Base-by-base conservation (phyloP, 2,113 vertebrate species). In the Pygoscelis antarcticus region DNA sequence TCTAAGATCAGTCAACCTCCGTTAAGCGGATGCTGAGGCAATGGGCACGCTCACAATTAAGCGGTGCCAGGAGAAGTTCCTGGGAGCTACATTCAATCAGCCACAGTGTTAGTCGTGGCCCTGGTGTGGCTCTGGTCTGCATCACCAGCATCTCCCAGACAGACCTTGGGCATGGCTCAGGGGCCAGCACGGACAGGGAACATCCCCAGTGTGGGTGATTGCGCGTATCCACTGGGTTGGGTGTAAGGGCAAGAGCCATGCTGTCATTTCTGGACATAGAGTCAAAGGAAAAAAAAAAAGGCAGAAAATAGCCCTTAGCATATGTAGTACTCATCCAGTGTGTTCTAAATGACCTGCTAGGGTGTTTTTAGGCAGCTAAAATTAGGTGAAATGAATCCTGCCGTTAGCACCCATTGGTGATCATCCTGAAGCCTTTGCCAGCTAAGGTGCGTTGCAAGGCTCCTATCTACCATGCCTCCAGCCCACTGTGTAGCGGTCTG, bases 201-300 rank as follows among this genome's bases (percentile, higher is more conserved):
- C 38, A 26, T 13, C 62, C 52, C 25, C 25, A 76, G 4, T 1
- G 2, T 0, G 0, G 4, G 13, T 57, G 26, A 20, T 1, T 55
- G 29, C 9, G 13, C 36, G 23, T 11, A 42, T 47, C 52, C 49
- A 29, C 10, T 32, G 47, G 44, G 19, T 1, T 60, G 57, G 42
- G 23, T 76, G 13, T 17, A 57, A 81, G 34, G 40, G 19, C 25
- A 75, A 79, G 47, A 76, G 75, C 27, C 27, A 10, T 26, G 22
- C 4, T 61, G 38, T 4, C 22, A 7, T 62, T 71, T 54, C 51
- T 82, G n/a, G 60, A 30, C 18, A 17, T 5, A 70, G 36, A 55
- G 6, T 29, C n/a, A 22, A 66, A 85, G 66, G 46, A 46, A 55
- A 46, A 46, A 55, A 46, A 23, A 66, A 64, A 72, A 21, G 11